phyloP scores from a whole-genome alignment of 1,140 invertebrate species.

The Gonioctena quinquepunctata region DNA sequence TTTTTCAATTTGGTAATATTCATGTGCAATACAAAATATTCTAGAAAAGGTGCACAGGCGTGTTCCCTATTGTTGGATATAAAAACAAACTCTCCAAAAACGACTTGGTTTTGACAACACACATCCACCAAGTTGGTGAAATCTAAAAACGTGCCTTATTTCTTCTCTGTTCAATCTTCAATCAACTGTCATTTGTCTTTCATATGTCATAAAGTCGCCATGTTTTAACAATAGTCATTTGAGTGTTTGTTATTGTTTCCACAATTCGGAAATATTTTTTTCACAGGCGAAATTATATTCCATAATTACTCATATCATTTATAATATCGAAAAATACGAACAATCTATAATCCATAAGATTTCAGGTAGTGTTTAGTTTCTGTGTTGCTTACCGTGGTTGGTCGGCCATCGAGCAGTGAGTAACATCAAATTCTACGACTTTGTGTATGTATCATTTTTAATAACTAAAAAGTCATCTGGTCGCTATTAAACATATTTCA shows the following conservation, averaged over 20 bases:
- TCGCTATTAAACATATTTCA: slow-evolving; percentile 30
- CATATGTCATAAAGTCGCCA: too few relatives aligned
- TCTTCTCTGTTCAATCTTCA: too few relatives aligned
- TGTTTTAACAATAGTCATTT: too few relatives aligned
- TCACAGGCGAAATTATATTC: neutral
- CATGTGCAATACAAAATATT: too few relatives aligned
- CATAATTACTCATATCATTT: neutral
- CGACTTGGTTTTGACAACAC: too few relatives aligned
- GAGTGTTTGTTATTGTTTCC: neutral
- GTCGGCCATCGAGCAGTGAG: slow-evolving; percentile 54
- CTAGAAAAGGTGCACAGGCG: too few relatives aligned
- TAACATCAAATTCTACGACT: slow-evolving; percentile 53
- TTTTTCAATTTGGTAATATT: too few relatives aligned
- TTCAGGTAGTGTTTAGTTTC: neutral
- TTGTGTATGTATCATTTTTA: slow-evolving; percentile 49
- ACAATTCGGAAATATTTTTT: neutral
- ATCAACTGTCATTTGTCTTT: too few relatives aligned
- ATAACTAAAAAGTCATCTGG: slow-evolving; percentile 40
- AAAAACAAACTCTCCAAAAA: too few relatives aligned
- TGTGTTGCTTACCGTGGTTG: slow-evolving; percentile 49
- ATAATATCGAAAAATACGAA: neutral
- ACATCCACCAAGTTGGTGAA: too few relatives aligned
- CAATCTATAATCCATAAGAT: neutral
- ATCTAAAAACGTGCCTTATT: too few relatives aligned
- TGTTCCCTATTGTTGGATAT: too few relatives aligned